Evolutionary conservation across 2,113 vertebrate genomes (phyloP).

Genomic region (Elachura formosa): DNA sequence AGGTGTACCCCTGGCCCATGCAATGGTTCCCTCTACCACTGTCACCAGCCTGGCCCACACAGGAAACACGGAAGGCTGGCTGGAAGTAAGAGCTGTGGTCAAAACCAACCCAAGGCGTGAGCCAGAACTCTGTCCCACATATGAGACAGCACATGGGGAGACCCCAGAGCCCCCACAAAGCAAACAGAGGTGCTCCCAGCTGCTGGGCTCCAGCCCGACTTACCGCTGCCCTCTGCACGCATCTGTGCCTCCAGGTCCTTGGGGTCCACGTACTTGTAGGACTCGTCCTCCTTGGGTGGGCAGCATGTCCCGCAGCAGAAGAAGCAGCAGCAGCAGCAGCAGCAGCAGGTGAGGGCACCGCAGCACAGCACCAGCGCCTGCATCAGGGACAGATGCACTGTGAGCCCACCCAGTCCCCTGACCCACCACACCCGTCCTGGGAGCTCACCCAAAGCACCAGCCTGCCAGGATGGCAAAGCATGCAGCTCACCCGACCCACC

Average conservation of each 20-base stretch:
- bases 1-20: rapidly evolving
- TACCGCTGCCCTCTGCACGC: conserved; percentile 74
- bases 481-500: rapidly evolving
- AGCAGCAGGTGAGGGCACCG: conserved; percentile 81
- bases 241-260: conserved; percentile 85
- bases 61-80: rapidly evolving
- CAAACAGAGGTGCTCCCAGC: neutral
- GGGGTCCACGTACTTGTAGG: conserved; percentile 78
- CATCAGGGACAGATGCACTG: rapidly evolving
- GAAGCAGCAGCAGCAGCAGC: conserved; percentile 89
- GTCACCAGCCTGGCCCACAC: rapidly evolving
- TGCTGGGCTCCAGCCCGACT: neutral
- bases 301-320: conserved; percentile 87
- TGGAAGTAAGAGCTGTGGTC: neutral
- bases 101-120: rapidly evolving
- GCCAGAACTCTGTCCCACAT: neutral
- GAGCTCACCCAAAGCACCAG: neutral
- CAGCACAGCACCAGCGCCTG: conserved; percentile 82
- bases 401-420: neutral
- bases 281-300: conserved; percentile 77
- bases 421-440: neutral
- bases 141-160: rapidly evolving
- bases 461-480: neutral
- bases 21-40: neutral
- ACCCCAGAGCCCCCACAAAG: too few relatives aligned